Conservation (phyloP, 35 echinoderm and acorn worm genomes). For the Strongylocentrotus purpuratus region DNA sequence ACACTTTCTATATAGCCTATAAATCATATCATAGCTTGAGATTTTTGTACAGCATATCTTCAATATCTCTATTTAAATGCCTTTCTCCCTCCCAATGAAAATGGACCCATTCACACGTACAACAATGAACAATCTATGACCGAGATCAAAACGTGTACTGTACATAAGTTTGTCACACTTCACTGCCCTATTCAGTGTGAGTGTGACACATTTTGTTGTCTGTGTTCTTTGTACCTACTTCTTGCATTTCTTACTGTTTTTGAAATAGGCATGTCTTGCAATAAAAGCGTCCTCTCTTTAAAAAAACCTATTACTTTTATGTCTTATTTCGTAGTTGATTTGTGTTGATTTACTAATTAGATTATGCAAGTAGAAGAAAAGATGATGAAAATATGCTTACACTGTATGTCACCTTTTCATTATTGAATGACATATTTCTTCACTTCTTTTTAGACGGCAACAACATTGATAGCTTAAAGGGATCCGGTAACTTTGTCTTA, state of each 20-base stretch:
- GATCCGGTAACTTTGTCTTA: no score
- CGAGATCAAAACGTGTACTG: neutral
- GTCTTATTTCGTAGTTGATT: neutral
- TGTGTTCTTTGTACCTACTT: neutral
- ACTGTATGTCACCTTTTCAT: no score
- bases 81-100: neutral
- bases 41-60: neutral
- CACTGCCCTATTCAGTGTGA: neutral
- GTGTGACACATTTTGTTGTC: neutral
- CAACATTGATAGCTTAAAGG: no score
- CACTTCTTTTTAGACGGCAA: no score
- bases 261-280: conserved; percentile 1
- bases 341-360: no score
- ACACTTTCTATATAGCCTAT: no score
- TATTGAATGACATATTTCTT: no score
- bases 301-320: neutral
- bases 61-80: neutral
- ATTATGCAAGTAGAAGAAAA: no score
- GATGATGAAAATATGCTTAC: no score
- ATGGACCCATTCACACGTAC: neutral
- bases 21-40: neutral
- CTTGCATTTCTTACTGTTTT: neutral
- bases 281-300: neutral
- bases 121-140: neutral
- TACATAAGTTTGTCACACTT: neutral